A percentile compares a stretch with the other conserved stretches of the same genome.
phyloP scores from a whole-genome alignment of 2,797 vertebrate species.

The Coluber constrictor region DNA sequence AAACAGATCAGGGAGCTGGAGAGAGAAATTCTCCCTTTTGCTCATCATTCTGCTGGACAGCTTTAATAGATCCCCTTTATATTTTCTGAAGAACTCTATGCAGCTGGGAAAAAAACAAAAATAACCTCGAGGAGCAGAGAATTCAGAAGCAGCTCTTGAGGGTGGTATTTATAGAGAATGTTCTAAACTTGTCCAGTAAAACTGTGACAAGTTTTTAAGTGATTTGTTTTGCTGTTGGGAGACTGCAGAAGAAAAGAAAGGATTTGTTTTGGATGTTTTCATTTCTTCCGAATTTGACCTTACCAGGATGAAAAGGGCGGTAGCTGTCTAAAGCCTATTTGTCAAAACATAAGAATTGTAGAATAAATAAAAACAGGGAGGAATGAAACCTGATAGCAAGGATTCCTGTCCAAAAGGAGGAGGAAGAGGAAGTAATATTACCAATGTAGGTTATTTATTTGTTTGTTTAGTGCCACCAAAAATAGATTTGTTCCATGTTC shows the following conservation, averaged over 20 bases:
- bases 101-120: not conserved
- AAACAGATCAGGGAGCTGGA: not conserved
- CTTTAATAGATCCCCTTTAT: not conserved
- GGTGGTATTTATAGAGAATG: not conserved
- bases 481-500: not conserved
- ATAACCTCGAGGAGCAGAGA: not conserved
- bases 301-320: too few species aligned
- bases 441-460: not conserved
- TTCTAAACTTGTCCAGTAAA: not conserved
- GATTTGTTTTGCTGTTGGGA: not conserved
- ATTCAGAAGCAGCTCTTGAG: not conserved
- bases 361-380: not conserved
- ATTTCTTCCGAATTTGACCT: not conserved
- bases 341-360: not conserved
- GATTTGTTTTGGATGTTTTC: not conserved
- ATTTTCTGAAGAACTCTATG: slow-evolving; percentile 17
- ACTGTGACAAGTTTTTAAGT: not conserved
- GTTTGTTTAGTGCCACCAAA: not conserved
- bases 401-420: not conserved
- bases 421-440: not conserved
- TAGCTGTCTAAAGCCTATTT: not conserved
- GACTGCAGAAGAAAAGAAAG: not conserved
- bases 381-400: not conserved
- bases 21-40: not conserved
- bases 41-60: not conserved